phyloP scores from a whole-genome alignment of 2,888 invertebrate genomes.

The Odontocolon sp. region DNA sequence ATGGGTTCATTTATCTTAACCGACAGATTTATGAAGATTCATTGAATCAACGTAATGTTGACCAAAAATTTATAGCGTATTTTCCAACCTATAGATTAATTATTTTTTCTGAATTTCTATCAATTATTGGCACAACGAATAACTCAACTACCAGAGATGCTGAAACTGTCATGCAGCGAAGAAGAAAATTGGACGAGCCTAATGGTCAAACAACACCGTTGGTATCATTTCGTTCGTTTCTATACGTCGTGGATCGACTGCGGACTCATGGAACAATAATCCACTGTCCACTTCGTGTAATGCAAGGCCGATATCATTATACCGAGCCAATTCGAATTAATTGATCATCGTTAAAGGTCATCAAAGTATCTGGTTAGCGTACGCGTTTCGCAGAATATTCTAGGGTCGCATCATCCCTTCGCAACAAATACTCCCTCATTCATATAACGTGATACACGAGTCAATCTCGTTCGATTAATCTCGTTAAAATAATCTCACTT shows the following conservation, averaged over 20 bases:
- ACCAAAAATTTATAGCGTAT: too few species aligned
- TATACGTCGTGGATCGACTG: not conserved
- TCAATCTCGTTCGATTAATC: slow-evolving; percentile 36
- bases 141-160: slow-evolving; percentile 42
- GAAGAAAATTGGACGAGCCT: slow-evolving; percentile 55
- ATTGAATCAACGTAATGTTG: too few species aligned
- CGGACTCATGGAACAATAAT: slow-evolving; percentile 16
- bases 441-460: slow-evolving; percentile 42
- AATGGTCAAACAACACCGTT: slow-evolving; percentile 73
- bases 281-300: slow-evolving; percentile 56
- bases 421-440: slow-evolving; percentile 33
- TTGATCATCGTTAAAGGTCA: slow-evolving; percentile 79
- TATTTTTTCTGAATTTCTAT: slow-evolving; percentile 26
- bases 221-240: slow-evolving; percentile 47
- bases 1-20: slow-evolving; percentile 31
- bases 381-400: slow-evolving; percentile 64
- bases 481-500: slow-evolving; percentile 31
- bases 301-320: slow-evolving; percentile 65
- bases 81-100: too few species aligned
- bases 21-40: too few species aligned
- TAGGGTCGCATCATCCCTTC: slow-evolving; percentile 49
- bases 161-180: slow-evolving; percentile 33
- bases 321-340: slow-evolving; percentile 74
- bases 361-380: slow-evolving; percentile 79
- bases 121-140: slow-evolving; percentile 40